Conservation (phyloP, 1,140 invertebrate species). For the Streblospio benedicti region DNA sequence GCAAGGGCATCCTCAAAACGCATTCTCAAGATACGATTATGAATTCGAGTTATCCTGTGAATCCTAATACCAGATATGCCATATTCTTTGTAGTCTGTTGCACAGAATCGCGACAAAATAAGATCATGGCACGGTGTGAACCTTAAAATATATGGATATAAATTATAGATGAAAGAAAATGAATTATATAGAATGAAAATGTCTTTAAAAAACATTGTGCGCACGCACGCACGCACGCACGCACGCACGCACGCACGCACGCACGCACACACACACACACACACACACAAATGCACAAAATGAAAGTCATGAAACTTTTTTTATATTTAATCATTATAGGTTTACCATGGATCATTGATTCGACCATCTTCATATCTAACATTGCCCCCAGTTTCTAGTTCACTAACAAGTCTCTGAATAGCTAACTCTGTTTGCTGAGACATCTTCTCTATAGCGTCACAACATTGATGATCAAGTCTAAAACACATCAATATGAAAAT, state of each 20-base stretch:
- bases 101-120: conserved; percentile 45
- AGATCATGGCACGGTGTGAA: conserved; percentile 45
- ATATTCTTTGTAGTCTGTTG: conserved; percentile 34
- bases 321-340: background rate
- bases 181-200: too few relatives aligned
- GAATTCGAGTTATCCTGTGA: conserved; percentile 37
- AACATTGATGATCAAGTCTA: conserved; percentile 28
- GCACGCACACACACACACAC: background rate
- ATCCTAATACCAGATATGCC: conserved; percentile 41
- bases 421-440: conserved; percentile 24
- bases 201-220: too few relatives aligned
- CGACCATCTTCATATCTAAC: conserved; percentile 44
- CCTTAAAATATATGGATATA: conserved; percentile 26
- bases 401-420: conserved; percentile 33
- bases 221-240: too few relatives aligned
- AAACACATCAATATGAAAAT: background rate
- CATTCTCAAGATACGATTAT: conserved; percentile 38
- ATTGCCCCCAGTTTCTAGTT: conserved; percentile 45
- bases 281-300: background rate
- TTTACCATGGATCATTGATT: conserved; percentile 37
- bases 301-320: too few relatives aligned
- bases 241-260: too few relatives aligned
- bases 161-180: too few relatives aligned
- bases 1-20: conserved; percentile 41
- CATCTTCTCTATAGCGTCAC: conserved; percentile 23